Percentiles rank a stretch among this genome's conserved stretches.
These are phyloP conservation scores for Bombus pascuorum DNA, from an alignment of 1,140 invertebrate genomes.

Conservation along the genomic window DNA sequence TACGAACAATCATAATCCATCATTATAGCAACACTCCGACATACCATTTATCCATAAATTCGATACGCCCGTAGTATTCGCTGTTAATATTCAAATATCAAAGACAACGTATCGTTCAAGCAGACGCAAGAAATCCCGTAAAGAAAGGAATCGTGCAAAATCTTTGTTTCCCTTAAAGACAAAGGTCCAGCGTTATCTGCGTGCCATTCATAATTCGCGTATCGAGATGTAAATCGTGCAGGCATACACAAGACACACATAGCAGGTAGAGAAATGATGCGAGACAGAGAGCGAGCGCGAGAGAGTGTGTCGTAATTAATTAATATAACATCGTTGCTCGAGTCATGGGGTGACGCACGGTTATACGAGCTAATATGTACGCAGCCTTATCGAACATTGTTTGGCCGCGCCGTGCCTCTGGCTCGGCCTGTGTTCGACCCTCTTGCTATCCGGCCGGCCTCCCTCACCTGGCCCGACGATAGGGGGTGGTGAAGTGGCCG, in stretches of 20 bases:
- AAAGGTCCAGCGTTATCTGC: background rate
- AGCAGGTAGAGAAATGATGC: background rate
- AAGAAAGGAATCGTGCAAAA: background rate
- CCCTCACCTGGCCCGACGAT: constrained; percentile 59
- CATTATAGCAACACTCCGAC: too few species aligned
- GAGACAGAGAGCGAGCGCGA: too few species aligned
- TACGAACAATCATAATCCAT: too few species aligned
- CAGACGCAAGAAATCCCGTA: rapidly evolving
- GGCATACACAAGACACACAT: background rate
- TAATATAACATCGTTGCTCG: constrained; percentile 70
- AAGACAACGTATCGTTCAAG: too few species aligned
- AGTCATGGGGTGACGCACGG: constrained; percentile 63
- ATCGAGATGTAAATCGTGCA: background rate
- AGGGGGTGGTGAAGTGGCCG: constrained; percentile 70
- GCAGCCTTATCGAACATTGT: constrained; percentile 81
- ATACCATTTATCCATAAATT: too few species aligned
- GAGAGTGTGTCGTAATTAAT: constrained; percentile 58
- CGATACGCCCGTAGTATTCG: too few species aligned
- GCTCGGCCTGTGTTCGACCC: constrained; percentile 40
- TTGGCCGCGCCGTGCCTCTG: constrained; percentile 71
- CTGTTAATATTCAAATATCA: too few species aligned
- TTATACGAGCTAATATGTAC: constrained; percentile 79
- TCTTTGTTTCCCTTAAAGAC: background rate
- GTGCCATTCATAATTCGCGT: background rate
- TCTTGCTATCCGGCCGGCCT: constrained; percentile 42